A percentile compares a stretch with the other conserved stretches of the same genome.
Conservation (phyloP, 1,140 invertebrate genomes). For the Agrypnia vestita region DNA sequence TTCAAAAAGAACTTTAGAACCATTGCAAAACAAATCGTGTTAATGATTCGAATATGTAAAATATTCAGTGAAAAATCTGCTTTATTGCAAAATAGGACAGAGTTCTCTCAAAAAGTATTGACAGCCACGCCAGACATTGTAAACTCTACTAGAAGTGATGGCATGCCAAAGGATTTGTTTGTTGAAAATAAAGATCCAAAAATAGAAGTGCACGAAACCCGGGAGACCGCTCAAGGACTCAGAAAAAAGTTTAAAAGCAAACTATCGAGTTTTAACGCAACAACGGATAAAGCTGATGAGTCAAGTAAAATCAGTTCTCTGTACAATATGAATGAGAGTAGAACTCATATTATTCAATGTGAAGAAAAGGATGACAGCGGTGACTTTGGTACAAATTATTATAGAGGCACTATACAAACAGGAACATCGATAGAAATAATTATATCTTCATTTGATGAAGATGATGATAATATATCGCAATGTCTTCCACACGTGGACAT, state of each 20-base stretch:
- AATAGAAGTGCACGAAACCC: background rate
- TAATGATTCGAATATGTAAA: constrained; percentile 66
- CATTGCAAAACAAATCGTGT: constrained; percentile 63
- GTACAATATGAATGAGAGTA: background rate
- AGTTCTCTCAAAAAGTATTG: constrained; percentile 50
- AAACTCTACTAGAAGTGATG: constrained; percentile 68
- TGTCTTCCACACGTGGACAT: background rate
- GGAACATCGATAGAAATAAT: constrained; percentile 53
- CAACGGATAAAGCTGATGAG: constrained; percentile 12
- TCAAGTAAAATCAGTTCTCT: background rate
- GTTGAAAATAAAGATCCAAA: background rate
- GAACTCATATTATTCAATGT: no score
- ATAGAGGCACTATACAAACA: background rate
- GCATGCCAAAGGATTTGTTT: constrained; percentile 27
- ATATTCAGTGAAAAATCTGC: constrained; percentile 60
- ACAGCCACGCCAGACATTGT: constrained; percentile 69
- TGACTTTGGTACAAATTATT: constrained; percentile 3
- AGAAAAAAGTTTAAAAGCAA: constrained; percentile 51
- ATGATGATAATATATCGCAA: constrained; percentile 39
- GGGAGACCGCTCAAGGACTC: constrained; percentile 37
- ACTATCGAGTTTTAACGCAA: constrained; percentile 50
- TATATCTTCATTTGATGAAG: constrained; percentile 59
- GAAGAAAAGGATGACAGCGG: background rate
- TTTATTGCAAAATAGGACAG: constrained; percentile 4
- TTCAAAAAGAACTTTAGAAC: constrained; percentile 47